Evolutionary conservation across 2,888 invertebrate genomes (phyloP).

Genomic region (Hylaea fasciaria): DNA sequence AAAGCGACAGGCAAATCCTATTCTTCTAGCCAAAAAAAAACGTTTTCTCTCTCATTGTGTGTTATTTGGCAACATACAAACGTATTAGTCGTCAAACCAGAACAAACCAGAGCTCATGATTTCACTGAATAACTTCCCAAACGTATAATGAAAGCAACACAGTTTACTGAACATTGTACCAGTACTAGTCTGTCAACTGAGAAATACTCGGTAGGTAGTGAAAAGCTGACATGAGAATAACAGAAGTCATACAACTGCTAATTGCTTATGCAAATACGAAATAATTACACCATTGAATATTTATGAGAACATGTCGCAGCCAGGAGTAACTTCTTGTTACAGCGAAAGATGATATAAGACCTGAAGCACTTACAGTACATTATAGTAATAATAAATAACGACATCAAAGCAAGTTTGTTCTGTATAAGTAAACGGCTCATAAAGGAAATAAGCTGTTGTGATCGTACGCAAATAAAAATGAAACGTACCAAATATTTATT

Average conservation of each 20-base stretch:
- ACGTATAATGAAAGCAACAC: constrained; percentile 5
- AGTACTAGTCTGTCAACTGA: constrained; percentile 13
- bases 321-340: constrained; percentile 25
- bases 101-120: not conserved
- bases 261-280: constrained; percentile 32
- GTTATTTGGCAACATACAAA: not conserved
- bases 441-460: not conserved
- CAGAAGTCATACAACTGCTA: constrained; percentile 22
- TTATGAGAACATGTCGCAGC: constrained; percentile 29
- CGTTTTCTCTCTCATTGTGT: no score
- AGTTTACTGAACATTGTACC: constrained; percentile 10
- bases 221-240: constrained; percentile 17
- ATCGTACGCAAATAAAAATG: not conserved
- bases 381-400: constrained; percentile 33
- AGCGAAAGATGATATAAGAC: constrained; percentile 34
- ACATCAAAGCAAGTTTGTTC: constrained; percentile 10
- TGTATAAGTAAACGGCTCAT: not conserved
- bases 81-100: constrained; percentile 4
- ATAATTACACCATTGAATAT: constrained; percentile 32
- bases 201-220: constrained; percentile 8
- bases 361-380: constrained; percentile 32
- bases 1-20: no score
- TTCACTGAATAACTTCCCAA: not conserved
- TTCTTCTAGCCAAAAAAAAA: no score
- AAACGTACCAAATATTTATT: not conserved